Conservation (phyloP, 2,888 invertebrate species). For the Agrochola lychnidis region DNA sequence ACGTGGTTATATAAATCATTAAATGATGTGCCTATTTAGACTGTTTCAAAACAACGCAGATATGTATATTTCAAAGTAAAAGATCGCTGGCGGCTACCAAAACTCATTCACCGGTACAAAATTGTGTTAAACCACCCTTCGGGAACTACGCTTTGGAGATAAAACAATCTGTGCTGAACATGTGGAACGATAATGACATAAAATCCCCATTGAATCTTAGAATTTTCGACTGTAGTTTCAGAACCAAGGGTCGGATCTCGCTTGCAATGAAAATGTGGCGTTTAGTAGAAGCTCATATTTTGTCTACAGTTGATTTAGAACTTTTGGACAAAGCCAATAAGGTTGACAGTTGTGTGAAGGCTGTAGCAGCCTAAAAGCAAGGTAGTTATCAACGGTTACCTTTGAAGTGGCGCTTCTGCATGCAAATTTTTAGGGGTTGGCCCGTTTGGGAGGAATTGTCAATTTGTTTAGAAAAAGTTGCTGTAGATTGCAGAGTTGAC, state of each 20-base stretch:
- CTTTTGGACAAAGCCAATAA: not conserved
- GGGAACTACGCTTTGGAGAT: constrained; percentile 80
- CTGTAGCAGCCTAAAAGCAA: constrained; percentile 67
- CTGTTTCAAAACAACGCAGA: constrained; percentile 48
- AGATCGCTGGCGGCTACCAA: constrained; percentile 90
- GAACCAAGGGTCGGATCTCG: not conserved
- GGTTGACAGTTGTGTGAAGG: constrained; percentile 20
- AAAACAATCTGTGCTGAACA: constrained; percentile 78
- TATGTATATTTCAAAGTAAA: constrained; percentile 63
- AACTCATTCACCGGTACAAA: constrained; percentile 90
- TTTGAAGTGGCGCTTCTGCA: constrained; percentile 91
- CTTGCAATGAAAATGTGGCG: constrained; percentile 3
- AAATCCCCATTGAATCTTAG: not conserved
- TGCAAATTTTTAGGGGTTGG: constrained; percentile 84
- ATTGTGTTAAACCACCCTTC: constrained; percentile 86
- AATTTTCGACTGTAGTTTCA: constrained; percentile 37
- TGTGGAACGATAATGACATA: constrained; percentile 28
- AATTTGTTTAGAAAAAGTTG: constrained; percentile 76
- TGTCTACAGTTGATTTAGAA: constrained; percentile 48
- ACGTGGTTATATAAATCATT: not conserved
- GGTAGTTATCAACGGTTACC: constrained; percentile 85
- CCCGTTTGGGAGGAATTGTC: constrained; percentile 77
- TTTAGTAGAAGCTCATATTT: constrained; percentile 30
- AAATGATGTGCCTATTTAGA: not conserved
- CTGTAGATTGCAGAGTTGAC: constrained; percentile 60